Base-by-base conservation (phyloP, 2,113 vertebrate genomes). In the Ariopsis seemanni region DNA sequence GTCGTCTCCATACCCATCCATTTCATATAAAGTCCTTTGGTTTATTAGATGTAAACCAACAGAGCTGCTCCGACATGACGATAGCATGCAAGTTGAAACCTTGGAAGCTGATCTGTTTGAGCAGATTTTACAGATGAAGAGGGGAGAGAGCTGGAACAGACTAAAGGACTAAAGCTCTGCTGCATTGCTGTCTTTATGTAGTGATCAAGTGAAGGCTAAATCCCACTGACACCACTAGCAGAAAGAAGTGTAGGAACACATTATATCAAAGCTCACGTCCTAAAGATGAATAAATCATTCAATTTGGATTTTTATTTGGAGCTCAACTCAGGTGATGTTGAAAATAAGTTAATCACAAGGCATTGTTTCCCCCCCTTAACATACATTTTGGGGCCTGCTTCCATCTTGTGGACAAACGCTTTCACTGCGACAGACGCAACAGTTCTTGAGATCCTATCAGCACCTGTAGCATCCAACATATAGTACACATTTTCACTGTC, bases 391-490 rank as follows among this genome's bases (percentile, higher is more conserved):
- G 65, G 17, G 9, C 53, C 57, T 78, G 58, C 86, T 85, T 78
- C 86, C 89, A 83, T 78, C 86, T 87, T 74, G 63, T 75, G 84
- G 79, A 82, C 42, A 82, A 85, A 82, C 20, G 75, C 34, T 8
- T 81, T 82, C 11, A n/a, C 12, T 81, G n/a, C 17, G 18, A 67
- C 5, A 27, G 34, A 55, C 14, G 62, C 18, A 69, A 71, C 63
- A 84, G 65, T 20, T 22, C 80, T 48, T 11, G 58, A 82, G 34
- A 63, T 63, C 48, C 17, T 74, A 15, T 72, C 48, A 25, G 48
- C 20, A 75, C 34, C 71, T 48, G 71, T 48, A 74, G 71, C 34
- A 48, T 74, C 17, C 42, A 74, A 50, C 2, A 74, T 74, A 74
- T 5, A 5, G 1, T 63, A 10, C 15, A 3, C 18, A 71, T 34